Percentiles rank a stretch among this genome's conserved stretches.
These are phyloP conservation scores for Formica exsecta DNA, from an alignment of 1,140 invertebrate species.

Conservation along the genomic window DNA sequence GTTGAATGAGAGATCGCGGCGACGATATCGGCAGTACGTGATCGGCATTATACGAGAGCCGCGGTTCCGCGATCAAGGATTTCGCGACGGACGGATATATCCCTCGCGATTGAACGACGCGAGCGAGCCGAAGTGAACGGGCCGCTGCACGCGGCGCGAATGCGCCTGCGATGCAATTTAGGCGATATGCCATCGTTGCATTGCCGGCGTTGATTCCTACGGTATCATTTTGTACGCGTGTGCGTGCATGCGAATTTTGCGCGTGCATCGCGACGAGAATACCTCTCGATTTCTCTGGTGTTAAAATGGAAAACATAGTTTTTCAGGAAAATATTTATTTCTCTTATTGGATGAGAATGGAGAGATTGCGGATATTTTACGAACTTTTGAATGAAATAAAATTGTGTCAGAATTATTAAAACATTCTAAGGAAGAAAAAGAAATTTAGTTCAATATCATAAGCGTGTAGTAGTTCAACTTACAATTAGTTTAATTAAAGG, in stretches of 20 bases:
- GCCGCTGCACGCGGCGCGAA: constrained; percentile 38
- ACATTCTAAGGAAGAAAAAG: background rate
- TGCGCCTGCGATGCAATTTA: constrained; percentile 49
- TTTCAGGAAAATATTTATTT: background rate
- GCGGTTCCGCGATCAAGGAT: constrained; percentile 43
- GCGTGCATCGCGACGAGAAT: background rate
- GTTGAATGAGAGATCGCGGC: constrained; percentile 28
- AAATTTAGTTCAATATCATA: background rate
- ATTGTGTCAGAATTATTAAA: background rate
- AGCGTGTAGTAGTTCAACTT: background rate
- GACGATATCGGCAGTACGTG: constrained; percentile 66
- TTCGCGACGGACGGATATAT: constrained; percentile 15
- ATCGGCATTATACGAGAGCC: constrained; percentile 53
- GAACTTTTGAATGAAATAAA: background rate
- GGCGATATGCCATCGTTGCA: constrained; percentile 35
- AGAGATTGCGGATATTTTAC: background rate
- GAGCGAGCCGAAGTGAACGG: background rate
- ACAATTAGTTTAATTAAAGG: background rate
- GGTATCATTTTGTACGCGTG: background rate
- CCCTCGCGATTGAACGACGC: background rate
- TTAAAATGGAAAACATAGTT: constrained; percentile 8
- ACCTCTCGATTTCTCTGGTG: background rate
- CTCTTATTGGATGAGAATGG: background rate
- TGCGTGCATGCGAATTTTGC: background rate
- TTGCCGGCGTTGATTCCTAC: constrained; percentile 18